These are phyloP conservation scores for Mastomys coucha DNA, from an alignment of 2,113 vertebrate genomes.

Conservation along the genomic window DNA sequence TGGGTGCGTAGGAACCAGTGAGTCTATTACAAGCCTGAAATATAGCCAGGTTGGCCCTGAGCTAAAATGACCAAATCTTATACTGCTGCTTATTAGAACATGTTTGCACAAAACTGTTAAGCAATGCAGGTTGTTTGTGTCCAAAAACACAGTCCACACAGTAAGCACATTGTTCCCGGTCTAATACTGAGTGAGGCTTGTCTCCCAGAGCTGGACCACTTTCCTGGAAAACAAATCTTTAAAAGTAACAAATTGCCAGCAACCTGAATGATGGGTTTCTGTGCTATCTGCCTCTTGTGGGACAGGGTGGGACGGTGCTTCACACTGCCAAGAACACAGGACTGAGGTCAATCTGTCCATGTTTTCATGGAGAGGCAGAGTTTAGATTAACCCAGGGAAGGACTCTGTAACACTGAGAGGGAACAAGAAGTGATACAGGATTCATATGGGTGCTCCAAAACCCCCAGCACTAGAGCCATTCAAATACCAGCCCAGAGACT, in stretches of 20 bases:
- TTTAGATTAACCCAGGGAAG: not conserved
- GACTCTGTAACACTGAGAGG: not conserved
- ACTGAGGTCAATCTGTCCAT: not conserved
- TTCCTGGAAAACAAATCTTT: slow-evolving; percentile 55
- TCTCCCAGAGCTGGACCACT: slow-evolving; percentile 10
- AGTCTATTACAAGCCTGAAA: slow-evolving; percentile 67
- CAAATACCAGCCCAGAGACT: not conserved
- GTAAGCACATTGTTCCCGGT: slow-evolving; percentile 61
- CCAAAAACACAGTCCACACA: slow-evolving; percentile 62
- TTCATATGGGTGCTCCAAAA: not conserved
- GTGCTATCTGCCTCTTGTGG: not conserved
- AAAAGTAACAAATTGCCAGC: slow-evolving; percentile 55
- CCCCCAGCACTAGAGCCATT: not conserved
- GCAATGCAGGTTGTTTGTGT: slow-evolving; percentile 63
- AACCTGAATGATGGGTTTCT: not conserved
- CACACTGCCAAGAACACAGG: not conserved
- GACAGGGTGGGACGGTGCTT: not conserved
- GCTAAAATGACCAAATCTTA: slow-evolving; percentile 75
- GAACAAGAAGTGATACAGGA: not conserved
- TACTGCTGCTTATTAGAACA: slow-evolving; percentile 63
- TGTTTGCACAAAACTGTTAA: slow-evolving; percentile 76
- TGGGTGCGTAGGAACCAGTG: slow-evolving; percentile 30
- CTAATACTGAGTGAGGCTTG: slow-evolving; percentile 34
- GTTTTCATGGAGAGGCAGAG: not conserved
- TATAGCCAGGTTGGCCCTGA: slow-evolving; percentile 60